phyloP scores from a whole-genome alignment of 2,888 invertebrate species.

The Polyommatus iphigenia region DNA sequence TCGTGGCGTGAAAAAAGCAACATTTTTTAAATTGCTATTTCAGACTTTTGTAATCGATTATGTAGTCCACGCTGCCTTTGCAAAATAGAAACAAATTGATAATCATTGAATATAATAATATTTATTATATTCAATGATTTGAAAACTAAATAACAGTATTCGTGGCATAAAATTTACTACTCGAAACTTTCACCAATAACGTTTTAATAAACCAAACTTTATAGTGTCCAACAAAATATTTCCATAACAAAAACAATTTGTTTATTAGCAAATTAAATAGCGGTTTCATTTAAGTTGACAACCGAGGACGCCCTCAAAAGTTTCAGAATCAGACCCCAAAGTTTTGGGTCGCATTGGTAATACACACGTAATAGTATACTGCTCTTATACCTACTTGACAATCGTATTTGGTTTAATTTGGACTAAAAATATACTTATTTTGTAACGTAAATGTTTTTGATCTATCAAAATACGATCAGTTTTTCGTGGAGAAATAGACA shows the following conservation, averaged over 20 bases:
- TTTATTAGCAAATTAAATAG: slow-evolving; percentile 22
- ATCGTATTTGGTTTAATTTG: background rate
- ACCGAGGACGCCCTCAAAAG: slow-evolving; percentile 10
- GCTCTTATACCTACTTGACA: slow-evolving; percentile 3
- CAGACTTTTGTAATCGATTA: background rate
- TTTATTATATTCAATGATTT: too few relatives aligned
- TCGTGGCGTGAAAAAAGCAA: too few relatives aligned
- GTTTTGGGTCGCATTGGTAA: background rate
- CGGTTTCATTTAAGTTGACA: slow-evolving; percentile 19
- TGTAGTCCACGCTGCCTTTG: background rate
- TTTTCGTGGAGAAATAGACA: too few relatives aligned
- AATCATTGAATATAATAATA: too few relatives aligned
- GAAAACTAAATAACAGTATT: too few relatives aligned
- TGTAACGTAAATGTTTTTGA: background rate
- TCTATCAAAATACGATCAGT: too few relatives aligned
- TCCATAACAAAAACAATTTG: slow-evolving; percentile 14
- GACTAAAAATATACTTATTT: background rate
- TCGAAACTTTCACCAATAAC: background rate
- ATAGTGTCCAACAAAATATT: slow-evolving; percentile 16
- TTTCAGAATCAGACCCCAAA: slow-evolving; percentile 14
- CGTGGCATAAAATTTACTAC: background rate
- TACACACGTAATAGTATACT: background rate
- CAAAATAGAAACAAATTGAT: background rate
- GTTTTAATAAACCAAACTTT: background rate
- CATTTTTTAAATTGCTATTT: background rate